phyloP scores from a whole-genome alignment of 2,888 invertebrate genomes.

The Lepas anatifera region DNA sequence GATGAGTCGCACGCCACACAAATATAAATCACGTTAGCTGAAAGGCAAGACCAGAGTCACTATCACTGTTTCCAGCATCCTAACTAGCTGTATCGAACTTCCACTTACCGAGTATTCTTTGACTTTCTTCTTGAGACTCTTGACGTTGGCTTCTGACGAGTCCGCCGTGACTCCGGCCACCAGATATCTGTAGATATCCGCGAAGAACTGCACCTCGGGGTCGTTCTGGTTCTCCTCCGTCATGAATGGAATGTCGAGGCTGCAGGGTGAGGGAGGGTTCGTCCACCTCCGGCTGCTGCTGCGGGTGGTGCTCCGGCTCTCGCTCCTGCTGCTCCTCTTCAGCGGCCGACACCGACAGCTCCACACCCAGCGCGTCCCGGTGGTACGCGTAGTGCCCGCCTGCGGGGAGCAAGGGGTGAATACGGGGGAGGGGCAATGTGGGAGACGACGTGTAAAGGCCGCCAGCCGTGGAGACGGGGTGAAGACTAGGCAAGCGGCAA shows the following conservation, averaged over 20 bases:
- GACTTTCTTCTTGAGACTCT: conserved; percentile 26
- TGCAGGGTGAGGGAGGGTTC: not conserved
- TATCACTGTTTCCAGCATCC: no score
- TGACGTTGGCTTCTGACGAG: conserved; percentile 24
- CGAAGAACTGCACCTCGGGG: conserved; percentile 25
- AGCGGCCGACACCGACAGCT: not conserved
- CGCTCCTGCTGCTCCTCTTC: no score
- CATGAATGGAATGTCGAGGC: conserved; percentile 7
- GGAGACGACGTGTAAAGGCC: no score
- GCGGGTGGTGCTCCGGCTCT: no score
- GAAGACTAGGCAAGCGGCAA: no score
- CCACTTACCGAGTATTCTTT: conserved; percentile 26
- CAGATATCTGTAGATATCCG: conserved; percentile 26
- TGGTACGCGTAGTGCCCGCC: not conserved
- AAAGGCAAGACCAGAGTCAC: no score
- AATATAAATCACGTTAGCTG: no score
- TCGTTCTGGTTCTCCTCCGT: conserved; percentile 18
- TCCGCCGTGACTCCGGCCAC: conserved; percentile 21
- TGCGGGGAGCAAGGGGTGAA: not conserved
- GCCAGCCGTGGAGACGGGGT: not conserved
- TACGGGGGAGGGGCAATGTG: no score
- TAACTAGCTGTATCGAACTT: no score
- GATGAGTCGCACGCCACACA: no score
- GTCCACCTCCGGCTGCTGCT: not conserved
- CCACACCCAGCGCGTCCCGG: not conserved